Conservation (phyloP, 2,113 vertebrate species). For the Passer domesticus region DNA sequence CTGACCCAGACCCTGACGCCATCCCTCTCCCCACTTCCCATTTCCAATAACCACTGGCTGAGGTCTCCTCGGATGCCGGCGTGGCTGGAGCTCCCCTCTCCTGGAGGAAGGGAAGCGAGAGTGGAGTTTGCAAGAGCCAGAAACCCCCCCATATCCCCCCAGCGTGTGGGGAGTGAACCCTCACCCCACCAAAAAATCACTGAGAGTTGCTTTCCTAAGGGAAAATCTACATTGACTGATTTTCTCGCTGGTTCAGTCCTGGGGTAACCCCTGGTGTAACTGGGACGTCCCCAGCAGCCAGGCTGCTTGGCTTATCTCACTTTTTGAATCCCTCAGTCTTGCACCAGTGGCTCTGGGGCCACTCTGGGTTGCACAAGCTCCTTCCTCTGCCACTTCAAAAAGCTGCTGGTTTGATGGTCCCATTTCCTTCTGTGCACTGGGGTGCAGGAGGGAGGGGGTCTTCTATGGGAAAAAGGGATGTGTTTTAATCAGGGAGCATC, state of each 20-base stretch:
- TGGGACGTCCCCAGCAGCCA: neutral
- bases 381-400: neutral
- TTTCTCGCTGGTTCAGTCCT: neutral
- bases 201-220: neutral
- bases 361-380: neutral
- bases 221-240: fast-evolving
- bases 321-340: neutral
- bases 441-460: fast-evolving
- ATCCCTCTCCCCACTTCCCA: constrained; percentile 14
- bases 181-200: neutral
- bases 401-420: neutral
- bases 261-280: neutral
- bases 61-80: neutral
- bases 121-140: neutral
- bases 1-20: neutral
- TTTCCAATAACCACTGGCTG: neutral
- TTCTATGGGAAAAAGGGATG: neutral
- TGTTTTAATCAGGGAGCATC: neutral
- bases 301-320: fast-evolving
- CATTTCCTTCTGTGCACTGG: neutral
- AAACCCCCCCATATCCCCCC: neutral
- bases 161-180: neutral
- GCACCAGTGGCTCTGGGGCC: neutral
- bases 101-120: neutral
- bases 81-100: neutral